Base-by-base conservation (phyloP, 2,113 vertebrate species). In the Lanius ludovicianus region DNA sequence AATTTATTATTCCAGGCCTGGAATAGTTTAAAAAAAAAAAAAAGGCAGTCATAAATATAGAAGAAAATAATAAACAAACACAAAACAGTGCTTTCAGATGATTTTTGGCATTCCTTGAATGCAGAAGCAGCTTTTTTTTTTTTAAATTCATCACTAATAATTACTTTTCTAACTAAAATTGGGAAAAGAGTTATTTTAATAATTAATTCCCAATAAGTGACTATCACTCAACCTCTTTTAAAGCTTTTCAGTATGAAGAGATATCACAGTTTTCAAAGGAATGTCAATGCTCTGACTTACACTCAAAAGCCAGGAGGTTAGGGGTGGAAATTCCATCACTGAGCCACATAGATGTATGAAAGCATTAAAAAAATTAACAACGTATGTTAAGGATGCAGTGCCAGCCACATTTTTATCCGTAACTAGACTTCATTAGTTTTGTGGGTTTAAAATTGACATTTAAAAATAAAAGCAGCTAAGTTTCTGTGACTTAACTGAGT, bases 371-470 rank as follows among this genome's bases (percentile, higher is more conserved):
- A 93, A 93, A 92, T 84, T 84, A 91, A 94, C 80, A 90, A 55
- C n/a, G 52, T 95, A 92, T 84, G 76, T 95, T 84, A 81, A 84
- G 85, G 83, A 93, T 57, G 91, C 89, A 64, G 57, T 33, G 89
- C 91, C 93, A 96, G 84, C 70, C 82, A 27, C 57, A 55, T 80
- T 94, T 96, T 75, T 77, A 90, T 67, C 59, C 90, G 30, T 73
- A 87, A 95, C 63, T 70, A 95, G 77, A 78, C 52, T 68, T 93
- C 69, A 80, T 93, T 95, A 83, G 64, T 73, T 89, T 56, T 95
- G 82, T 82, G 86, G 84, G 70, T 86, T 87, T 90, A 82, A 97
- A 97, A 74, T 70, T 87, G 87, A 94, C 89, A 73, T 89, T 94
- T 75, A 85, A 94, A 95, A 95, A 92, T 84, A 78, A 91, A 87